Evolutionary conservation across 2,888 invertebrate genomes (phyloP).

Genomic region (Heliconius erato): DNA sequence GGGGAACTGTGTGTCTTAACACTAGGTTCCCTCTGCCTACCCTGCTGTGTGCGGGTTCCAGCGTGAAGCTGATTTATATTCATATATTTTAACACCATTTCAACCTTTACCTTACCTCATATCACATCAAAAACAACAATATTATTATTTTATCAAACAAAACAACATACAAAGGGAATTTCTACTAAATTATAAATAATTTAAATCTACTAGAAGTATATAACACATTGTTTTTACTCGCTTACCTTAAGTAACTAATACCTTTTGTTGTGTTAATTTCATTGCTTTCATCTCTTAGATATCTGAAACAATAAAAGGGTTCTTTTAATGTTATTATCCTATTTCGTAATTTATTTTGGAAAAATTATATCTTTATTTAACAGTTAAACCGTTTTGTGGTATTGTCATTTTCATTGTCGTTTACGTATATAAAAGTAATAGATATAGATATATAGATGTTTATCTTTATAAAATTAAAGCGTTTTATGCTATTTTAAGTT

Average conservation of each 20-base stretch:
- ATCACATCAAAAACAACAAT: too few relatives aligned
- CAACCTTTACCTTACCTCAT: too few relatives aligned
- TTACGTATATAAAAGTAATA: not conserved
- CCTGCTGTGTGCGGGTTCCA: too few relatives aligned
- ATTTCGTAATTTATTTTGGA: not conserved
- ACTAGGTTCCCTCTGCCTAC: too few relatives aligned
- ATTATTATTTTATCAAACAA: too few relatives aligned
- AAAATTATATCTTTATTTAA: constrained; percentile 15
- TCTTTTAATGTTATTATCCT: not conserved
- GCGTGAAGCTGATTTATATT: too few relatives aligned
- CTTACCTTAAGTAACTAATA: constrained; percentile 46
- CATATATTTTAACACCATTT: too few relatives aligned
- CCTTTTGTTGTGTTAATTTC: constrained; percentile 48
- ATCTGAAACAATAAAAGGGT: constrained; percentile 51
- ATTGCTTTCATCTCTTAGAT: constrained; percentile 39
- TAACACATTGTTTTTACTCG: constrained; percentile 9
- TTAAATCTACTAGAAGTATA: not conserved
- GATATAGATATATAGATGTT: too few relatives aligned
- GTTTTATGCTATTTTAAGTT: too few relatives aligned
- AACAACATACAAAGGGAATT: not conserved
- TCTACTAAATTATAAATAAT: not conserved
- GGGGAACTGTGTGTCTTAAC: too few relatives aligned
- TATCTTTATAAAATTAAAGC: not conserved
- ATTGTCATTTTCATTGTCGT: not conserved
- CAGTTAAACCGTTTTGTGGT: not conserved